Conservation (phyloP, 2,113 vertebrate genomes). For the Coreoperca whiteheadi region DNA sequence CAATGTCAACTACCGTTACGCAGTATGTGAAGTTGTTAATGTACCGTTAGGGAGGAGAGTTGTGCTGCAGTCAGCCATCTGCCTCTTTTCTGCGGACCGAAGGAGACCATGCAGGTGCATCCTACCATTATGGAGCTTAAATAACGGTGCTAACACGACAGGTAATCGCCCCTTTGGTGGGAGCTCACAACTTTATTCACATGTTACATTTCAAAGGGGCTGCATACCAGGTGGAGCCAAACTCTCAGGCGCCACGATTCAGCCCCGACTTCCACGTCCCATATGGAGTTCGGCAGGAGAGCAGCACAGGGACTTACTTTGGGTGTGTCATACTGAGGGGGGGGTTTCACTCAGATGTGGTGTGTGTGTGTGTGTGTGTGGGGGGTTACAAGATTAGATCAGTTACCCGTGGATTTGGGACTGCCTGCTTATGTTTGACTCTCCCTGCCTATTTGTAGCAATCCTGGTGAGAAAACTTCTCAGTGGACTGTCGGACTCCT, state of each 20-base stretch:
- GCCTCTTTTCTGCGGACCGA: background rate
- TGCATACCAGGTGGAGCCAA: conserved; percentile 35
- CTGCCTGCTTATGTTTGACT: conserved; percentile 1
- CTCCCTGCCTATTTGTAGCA: conserved; percentile 3
- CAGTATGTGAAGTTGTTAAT: no score
- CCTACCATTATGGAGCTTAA: background rate
- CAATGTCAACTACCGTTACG: background rate
- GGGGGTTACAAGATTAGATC: conserved; percentile 37
- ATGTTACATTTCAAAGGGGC: conserved; percentile 12
- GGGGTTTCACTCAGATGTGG: conserved; percentile 30
- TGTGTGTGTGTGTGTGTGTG: conserved; percentile 41
- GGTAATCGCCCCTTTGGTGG: background rate
- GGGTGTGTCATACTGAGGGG: conserved; percentile 64
- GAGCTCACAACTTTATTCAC: conserved; percentile 4
- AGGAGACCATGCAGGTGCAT: background rate
- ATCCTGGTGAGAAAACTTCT: conserved; percentile 28
- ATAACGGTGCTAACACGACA: background rate
- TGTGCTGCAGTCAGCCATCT: background rate
- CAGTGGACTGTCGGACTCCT: background rate
- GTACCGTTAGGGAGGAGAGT: background rate
- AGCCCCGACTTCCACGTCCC: conserved; percentile 34
- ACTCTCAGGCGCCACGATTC: conserved; percentile 29
- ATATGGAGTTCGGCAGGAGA: conserved; percentile 46
- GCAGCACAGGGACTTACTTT: conserved; percentile 50
- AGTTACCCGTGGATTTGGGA: conserved; percentile 13